Base-by-base conservation (phyloP, 1,140 invertebrate species). In the Melanaphis sacchari region DNA sequence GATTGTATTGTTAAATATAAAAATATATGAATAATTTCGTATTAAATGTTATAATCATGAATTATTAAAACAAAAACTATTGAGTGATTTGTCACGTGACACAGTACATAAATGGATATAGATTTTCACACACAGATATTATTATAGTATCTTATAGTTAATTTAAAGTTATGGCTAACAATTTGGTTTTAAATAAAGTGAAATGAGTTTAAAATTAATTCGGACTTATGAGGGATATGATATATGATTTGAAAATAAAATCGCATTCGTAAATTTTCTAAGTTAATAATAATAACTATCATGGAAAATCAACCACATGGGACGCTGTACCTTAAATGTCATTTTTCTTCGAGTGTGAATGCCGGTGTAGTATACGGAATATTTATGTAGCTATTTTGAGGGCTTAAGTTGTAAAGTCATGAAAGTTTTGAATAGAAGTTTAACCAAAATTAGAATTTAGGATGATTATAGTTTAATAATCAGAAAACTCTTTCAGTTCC, bases 301-400 rank as follows among this genome's bases (percentile, higher is more conserved):
- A 40, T 41, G 9, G 22, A 38, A 82, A 38, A 84, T 41, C 38
- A 24, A 84, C 24, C 24, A 84, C 24, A 26, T 41, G 38, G 9
- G 38, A 40, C 15, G 59, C 59, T 66, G 9, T 66, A 31, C 59
- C 31, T 26, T 40, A 11, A 36, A 82, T 7, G 36, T 6, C 6
- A 36, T 82, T 82, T 82, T 82, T 82, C 76, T 38, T 82, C 31
- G 31, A 76, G 31, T 76, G 31, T 76, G 31, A 31, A 76, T 15
- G n/a, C 18, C 11, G n/a, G 59, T 76, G 2, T 36, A 36, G n/a
- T 76, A 15, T 76, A 36, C 31, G 59, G 59, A 76, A 76, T 76
- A 76, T 76, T 76, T 76, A 85, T 85, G 40, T 85, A 18, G 84
- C 41, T 85, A 85, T 85, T 24, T 85, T 26, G 31, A 85, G 41